Evolutionary conservation across 1,140 invertebrate species (phyloP), one percentile per base, ranked within the genome.

Genomic region (Diploscapter pachys): DNA sequence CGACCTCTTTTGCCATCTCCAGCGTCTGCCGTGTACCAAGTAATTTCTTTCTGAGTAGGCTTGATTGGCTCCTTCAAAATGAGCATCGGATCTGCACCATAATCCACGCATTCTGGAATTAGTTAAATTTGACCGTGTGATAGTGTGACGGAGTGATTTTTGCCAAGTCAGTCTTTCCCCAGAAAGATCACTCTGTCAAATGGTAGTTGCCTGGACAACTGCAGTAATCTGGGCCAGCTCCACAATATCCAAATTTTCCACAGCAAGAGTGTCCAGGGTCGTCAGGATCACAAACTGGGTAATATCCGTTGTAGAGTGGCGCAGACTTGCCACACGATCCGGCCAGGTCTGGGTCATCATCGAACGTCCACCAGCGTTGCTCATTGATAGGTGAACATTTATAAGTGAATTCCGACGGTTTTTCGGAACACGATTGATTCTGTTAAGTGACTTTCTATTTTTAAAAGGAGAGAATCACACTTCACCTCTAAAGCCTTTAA

Each of bases 231-330:
- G 69, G 31, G 0, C 78, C 80, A 70, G 71, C 76, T 50, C 80
- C 79, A 51, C 79, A 78, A 63, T 75, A 80, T 3, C 75, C 75
- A 5, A 55, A 63, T n/a, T 53, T 62, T 56, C 80, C 79, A 65
- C 80, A 81, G 61, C 80, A 81, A 9, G 79, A 55, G 53, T 79
- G 82, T 11, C 81, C 81, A 4, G 81, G 81, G 62, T 81, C 80
- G 53, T 81, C 79, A 4, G 81, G 80, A 65, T 82, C 81, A 78
- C 81, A 82, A 8, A 82, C 81, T 9, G 81, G 81, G 57, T 80
- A 82, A 49, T 65, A 81, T 6, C 81, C 81, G 51, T 82, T 82
- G 13, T 71, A 72, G 3, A 82, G 70, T n/a, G 81, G 81, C 48
- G 81, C 81, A 0, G 79, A 82, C 54, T 73, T 71, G 50, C 81